These are phyloP conservation scores for Chrysocyon brachyurus DNA, from an alignment of 2,797 vertebrate species.

Conservation along the genomic window DNA sequence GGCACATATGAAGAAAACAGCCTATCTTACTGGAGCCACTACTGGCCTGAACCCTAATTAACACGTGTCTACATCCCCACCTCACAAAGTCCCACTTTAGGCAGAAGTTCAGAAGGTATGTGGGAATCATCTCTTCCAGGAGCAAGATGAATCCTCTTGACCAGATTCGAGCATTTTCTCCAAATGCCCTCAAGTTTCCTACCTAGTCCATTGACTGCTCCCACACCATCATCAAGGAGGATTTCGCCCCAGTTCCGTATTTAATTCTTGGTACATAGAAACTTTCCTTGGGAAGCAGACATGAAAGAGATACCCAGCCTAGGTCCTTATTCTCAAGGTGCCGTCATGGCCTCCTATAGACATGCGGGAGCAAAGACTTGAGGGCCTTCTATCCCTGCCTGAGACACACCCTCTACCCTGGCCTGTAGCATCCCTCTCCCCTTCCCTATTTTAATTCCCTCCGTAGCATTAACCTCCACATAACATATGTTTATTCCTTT, in stretches of 20 bases:
- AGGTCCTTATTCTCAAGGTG: not conserved
- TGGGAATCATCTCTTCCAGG: not conserved
- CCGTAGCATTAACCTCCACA: not conserved
- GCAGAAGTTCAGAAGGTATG: not conserved
- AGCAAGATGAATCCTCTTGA: not conserved
- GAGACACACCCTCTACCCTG: not conserved
- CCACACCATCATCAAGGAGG: not conserved
- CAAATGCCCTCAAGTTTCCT: not conserved
- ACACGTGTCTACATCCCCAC: not conserved
- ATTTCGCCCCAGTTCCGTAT: not conserved
- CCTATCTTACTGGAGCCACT: no score
- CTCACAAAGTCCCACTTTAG: not conserved
- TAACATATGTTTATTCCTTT: not conserved
- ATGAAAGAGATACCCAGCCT: not conserved
- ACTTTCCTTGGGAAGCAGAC: not conserved
- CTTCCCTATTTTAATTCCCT: not conserved
- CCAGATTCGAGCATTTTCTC: not conserved
- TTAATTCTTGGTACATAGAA: conserved; percentile 21
- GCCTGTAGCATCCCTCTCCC: not conserved
- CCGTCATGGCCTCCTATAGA: not conserved
- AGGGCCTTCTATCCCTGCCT: not conserved
- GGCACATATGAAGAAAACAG: not conserved
- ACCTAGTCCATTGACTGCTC: not conserved
- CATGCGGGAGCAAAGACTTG: not conserved
- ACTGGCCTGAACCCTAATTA: not conserved